Base-by-base conservation (phyloP, 2,797 vertebrate species). In the Dicrostonyx torquatus region DNA sequence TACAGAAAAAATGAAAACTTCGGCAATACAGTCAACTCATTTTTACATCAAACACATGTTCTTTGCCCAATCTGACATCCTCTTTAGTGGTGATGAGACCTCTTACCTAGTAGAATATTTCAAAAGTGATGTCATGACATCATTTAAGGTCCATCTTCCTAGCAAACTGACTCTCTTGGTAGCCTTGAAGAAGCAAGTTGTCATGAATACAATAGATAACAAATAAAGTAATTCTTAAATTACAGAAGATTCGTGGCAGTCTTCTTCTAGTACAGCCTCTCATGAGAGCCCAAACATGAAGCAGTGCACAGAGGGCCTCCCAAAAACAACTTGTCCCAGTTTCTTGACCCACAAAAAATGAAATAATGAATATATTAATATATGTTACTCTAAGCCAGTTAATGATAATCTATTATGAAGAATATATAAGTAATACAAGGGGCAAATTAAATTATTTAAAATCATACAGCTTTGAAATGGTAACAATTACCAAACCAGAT, bases 121-220 rank as follows among this genome's bases (percentile, higher is more conserved):
- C 73, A 62, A 82, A 82, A 5, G 4, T 73, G 26, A 90, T 72
- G 34, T 53, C n/a, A 68, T 78, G 48, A 68, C n/a, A 78, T 20
- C 14, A 20, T 72, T 22, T 58, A 80, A 89, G n/a, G 31, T 4
- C n/a, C 70, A 68, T 79, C 87, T 95, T 89, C 15, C 34, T 89
- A 77, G 83, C 34, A 94, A 60, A 76, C 22, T 62, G 7, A 31
- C 11, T 90, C 45, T 55, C 31, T 79, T 73, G 31, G 20, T 70
- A 40, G 15, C 53, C 91, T 76, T 79, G 58, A 85, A 95, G 66
- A 93, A 53, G 34, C 34, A 93, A 73, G 40, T 83, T 68, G 11
- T 80, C 10, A 26, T 64, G 31, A 76, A 76, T 60, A 45, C 29
- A 26, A 43, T 5, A 55, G 20, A 9, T 48, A 45, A 45, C n/a